Base-by-base conservation (phyloP, 1,140 invertebrate genomes). In the Papilio helenus region DNA sequence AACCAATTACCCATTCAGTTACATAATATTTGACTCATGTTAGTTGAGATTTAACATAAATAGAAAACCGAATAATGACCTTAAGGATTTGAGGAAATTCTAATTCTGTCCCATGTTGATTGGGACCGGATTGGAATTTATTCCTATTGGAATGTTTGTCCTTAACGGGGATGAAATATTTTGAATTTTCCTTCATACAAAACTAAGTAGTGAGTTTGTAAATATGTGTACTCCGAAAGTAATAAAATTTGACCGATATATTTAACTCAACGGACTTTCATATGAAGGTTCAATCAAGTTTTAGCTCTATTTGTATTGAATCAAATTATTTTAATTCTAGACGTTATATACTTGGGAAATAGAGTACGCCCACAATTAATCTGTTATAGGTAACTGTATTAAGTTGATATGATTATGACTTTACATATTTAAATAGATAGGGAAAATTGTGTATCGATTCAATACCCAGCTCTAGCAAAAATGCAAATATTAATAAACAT, bases 141-240 rank as follows among this genome's bases (percentile, higher is more conserved):
- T 39, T 72, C 34, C 34, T 44, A 72, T 72, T 42, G 71, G 71
- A 72, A 72, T 72, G 16, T 39, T 39, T 39, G 71, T 44, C 71
- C 34, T 8, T 29, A 9, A 55, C 51, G 2, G 18, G n/a, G 51
- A 55, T 55, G 51, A 10, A 20, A 55, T 55, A n/a, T 20, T 20
- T 55, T 8, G 18, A 16, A 49, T 2, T 55, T 55, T 55, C 51
- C 4, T n/a, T n/a, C 51, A n/a, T 18, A 4, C 46, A 49, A 18
- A 7, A 18, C 51, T 55, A 55, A n/a, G 14, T 46, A 46, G 44
- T 39, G 34, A 39, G 3, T 46, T 55, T n/a, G 18, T n/a, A 51
- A 51, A n/a, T 55, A 55, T 51, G 18, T n/a, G 16, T 5, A 18
- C 18, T 7, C 18, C 1, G 18, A 7, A n/a, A 55, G 3, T 55